Percentiles rank a stretch among this genome's conserved stretches.
Conservation (phyloP, 2,888 invertebrate species). For the Lathronympha strigana region DNA sequence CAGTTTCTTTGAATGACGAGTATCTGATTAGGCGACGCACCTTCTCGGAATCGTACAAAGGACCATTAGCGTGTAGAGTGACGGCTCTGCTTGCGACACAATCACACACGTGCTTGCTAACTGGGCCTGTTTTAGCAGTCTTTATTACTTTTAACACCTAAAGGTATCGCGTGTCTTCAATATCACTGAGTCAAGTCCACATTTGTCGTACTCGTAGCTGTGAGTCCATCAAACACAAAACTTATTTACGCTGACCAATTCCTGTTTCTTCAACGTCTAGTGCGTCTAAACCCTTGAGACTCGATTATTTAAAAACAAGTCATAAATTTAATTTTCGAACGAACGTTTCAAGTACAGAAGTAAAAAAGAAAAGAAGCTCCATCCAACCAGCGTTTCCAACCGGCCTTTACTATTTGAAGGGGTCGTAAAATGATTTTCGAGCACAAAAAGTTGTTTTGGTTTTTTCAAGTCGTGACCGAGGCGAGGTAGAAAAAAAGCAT, state of each 20-base stretch:
- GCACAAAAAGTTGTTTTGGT: constrained; percentile 81
- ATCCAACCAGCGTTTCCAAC: constrained; percentile 47
- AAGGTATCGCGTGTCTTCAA: constrained; percentile 17
- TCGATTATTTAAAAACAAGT: constrained; percentile 27
- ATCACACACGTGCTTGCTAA: constrained; percentile 41
- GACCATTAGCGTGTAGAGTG: constrained; percentile 64
- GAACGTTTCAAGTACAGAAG: constrained; percentile 34
- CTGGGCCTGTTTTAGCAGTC: constrained; percentile 31
- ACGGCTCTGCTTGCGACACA: constrained; percentile 60
- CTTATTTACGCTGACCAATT: background rate
- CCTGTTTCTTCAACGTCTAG: constrained; percentile 8
- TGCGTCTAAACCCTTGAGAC: background rate
- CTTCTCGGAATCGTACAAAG: constrained; percentile 73
- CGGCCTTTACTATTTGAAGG: constrained; percentile 75
- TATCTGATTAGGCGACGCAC: constrained; percentile 50
- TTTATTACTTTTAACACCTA: constrained; percentile 26
- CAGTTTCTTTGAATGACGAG: constrained; percentile 36
- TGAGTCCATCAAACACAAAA: constrained; percentile 1
- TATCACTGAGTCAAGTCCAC: background rate
- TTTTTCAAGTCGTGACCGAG: constrained; percentile 67
- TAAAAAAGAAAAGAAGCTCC: constrained; percentile 37
- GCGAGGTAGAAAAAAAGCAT: constrained; percentile 59
- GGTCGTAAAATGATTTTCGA: constrained; percentile 80
- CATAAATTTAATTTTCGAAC: constrained; percentile 33
- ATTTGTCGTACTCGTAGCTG: background rate